Conservation (phyloP, 64 coral and sea anemone species). For the Anthopleura sola region DNA sequence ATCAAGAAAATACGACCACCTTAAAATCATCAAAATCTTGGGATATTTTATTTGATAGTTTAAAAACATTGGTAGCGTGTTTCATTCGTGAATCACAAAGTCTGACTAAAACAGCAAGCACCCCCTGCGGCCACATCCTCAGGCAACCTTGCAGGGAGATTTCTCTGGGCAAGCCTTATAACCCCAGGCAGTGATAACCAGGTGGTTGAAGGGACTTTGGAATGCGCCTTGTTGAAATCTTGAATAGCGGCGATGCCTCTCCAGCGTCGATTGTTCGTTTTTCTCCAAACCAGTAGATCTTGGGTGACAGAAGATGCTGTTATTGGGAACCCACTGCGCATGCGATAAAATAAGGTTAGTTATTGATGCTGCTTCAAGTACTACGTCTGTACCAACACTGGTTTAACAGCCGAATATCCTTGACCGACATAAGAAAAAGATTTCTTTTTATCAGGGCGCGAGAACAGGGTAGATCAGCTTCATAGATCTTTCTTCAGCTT, state of each 20-base stretch:
- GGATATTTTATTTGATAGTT: constrained; percentile 3
- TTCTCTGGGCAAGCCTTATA: not conserved
- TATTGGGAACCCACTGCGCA: not conserved
- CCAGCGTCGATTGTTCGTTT: not conserved
- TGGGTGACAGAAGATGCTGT: not conserved
- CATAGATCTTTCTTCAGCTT: not conserved
- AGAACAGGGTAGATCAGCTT: not conserved
- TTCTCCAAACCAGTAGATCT: not conserved
- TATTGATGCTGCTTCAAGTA: not conserved
- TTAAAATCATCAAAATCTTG: not conserved
- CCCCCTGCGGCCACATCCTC: not conserved
- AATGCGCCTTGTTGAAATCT: not conserved
- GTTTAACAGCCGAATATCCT: too few species aligned
- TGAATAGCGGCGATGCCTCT: not conserved
- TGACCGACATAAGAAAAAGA: too few species aligned
- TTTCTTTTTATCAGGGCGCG: not conserved
- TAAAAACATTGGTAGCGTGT: not conserved
- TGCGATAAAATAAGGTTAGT: not conserved
- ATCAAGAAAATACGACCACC: not conserved
- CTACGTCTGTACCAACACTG: too few species aligned
- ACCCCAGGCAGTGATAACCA: not conserved
- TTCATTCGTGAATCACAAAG: not conserved
- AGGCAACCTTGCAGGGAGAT: not conserved
- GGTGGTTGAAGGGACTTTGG: not conserved
- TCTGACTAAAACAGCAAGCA: not conserved